These are phyloP conservation scores for Spea bombifrons DNA, from an alignment of 2,113 vertebrate species.

Conservation along the genomic window DNA sequence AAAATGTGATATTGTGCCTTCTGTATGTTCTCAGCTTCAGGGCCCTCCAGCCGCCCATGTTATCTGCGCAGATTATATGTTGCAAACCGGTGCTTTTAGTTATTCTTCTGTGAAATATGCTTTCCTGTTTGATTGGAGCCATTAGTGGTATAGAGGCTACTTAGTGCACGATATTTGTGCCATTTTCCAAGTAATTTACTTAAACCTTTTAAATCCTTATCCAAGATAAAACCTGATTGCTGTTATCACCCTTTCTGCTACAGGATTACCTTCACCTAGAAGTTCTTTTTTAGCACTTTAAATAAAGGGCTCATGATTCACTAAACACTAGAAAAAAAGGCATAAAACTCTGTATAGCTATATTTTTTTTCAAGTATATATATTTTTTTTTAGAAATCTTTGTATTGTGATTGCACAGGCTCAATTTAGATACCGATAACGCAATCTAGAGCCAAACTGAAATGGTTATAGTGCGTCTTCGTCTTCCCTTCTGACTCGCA, in stretches of 20 bases:
- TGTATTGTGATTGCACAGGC: no score
- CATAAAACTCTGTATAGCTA: no score
- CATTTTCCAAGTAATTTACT: conserved; percentile 34
- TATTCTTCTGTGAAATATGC: conserved; percentile 17
- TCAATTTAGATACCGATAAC: no score
- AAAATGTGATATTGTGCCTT: conserved; percentile 58
- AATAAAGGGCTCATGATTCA: not conserved
- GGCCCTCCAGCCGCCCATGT: conserved; percentile 45
- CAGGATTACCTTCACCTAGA: not conserved
- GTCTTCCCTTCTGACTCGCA: no score
- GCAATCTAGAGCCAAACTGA: no score
- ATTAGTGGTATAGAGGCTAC: conserved; percentile 26
- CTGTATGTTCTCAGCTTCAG: conserved; percentile 45
- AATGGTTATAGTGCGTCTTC: no score
- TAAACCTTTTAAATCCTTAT: conserved; percentile 26
- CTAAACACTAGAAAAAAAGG: no score
- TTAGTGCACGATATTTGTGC: conserved; percentile 24
- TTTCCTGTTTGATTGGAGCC: conserved; percentile 21
- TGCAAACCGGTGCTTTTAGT: not conserved
- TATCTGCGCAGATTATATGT: conserved; percentile 35
- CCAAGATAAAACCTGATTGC: conserved; percentile 27
- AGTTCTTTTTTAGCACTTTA: not conserved
- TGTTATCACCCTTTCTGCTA: conserved; percentile 3
- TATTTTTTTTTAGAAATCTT: no score
- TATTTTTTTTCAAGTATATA: no score